Evolutionary conservation across 2,797 vertebrate species (phyloP).

Genomic region (Enteromius unitaeniatus): DNA sequence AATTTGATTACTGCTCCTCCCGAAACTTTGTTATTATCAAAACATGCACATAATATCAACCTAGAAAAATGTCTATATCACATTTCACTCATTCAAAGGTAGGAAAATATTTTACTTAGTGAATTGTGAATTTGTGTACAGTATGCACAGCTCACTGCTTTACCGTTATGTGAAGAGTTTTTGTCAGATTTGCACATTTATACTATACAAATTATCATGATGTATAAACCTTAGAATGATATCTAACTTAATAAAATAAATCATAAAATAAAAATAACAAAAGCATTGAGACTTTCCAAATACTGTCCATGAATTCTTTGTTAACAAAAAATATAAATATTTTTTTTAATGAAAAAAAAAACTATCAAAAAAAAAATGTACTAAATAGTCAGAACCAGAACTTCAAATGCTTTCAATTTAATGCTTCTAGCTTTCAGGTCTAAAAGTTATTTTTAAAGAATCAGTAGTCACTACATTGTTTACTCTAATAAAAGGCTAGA

Average conservation of each 20-base stretch:
- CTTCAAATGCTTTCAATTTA: neutral
- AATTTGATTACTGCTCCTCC: no score
- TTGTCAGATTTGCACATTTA: neutral
- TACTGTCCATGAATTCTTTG: neutral
- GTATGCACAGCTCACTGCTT: neutral
- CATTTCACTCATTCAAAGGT: neutral
- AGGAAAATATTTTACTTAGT: neutral
- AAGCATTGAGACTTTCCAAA: neutral
- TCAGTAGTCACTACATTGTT: neutral
- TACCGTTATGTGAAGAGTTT: neutral
- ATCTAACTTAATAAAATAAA: neutral
- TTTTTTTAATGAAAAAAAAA: no score
- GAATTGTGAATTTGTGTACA: neutral
- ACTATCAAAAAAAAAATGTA: no score
- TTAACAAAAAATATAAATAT: neutral
- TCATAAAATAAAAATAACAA: neutral
- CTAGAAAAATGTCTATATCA: neutral
- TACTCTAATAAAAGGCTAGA: neutral
- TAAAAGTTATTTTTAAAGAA: neutral
- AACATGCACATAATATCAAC: neutral
- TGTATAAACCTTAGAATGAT: neutral
- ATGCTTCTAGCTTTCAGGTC: neutral
- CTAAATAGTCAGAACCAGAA: no score
- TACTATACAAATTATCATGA: neutral
- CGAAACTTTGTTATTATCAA: no score